phyloP scores from a whole-genome alignment of 2,888 invertebrate species.

The Dioctria rufipes region DNA sequence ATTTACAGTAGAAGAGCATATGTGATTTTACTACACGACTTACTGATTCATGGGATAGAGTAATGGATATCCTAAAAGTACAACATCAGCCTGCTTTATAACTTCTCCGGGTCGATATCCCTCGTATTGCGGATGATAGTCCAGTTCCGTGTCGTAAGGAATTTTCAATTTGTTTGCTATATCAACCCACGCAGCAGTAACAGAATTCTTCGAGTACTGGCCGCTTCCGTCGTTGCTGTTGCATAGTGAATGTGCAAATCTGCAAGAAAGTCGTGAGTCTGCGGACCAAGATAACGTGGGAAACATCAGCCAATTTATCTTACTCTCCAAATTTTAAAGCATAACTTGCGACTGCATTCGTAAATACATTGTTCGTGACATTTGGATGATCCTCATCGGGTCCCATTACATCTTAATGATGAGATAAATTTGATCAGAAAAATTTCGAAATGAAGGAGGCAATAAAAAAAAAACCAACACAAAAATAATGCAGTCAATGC shows the following conservation, averaged over 20 bases:
- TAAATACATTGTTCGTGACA: constrained; percentile 75
- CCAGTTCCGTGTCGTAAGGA: constrained; percentile 71
- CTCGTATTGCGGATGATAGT: constrained; percentile 76
- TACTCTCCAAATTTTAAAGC: constrained; percentile 75
- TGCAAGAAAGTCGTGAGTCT: constrained; percentile 48
- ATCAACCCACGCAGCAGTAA: constrained; percentile 64
- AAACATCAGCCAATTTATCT: constrained; percentile 61
- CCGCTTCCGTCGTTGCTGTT: constrained; percentile 15
- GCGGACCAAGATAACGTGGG: constrained; percentile 6
- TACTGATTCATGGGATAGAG: constrained; percentile 74
- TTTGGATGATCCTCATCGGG: constrained; percentile 77
- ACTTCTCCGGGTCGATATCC: constrained; percentile 72
- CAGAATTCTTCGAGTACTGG: constrained; percentile 1
- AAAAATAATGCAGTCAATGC: constrained; percentile 7
- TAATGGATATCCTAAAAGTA: constrained; percentile 75
- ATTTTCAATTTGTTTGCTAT: constrained; percentile 74
- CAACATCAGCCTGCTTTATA: constrained; percentile 77
- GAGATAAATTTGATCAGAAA: not conserved
- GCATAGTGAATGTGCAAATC: constrained; percentile 56
- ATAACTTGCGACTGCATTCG: constrained; percentile 75
- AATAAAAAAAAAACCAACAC: not conserved
- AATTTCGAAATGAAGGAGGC: not conserved
- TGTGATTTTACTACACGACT: too few species aligned
- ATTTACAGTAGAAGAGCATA: too few species aligned
- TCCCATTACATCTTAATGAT: constrained; percentile 75